Conservation (phyloP, 2,888 invertebrate genomes). For the Coleophora deauratella region DNA sequence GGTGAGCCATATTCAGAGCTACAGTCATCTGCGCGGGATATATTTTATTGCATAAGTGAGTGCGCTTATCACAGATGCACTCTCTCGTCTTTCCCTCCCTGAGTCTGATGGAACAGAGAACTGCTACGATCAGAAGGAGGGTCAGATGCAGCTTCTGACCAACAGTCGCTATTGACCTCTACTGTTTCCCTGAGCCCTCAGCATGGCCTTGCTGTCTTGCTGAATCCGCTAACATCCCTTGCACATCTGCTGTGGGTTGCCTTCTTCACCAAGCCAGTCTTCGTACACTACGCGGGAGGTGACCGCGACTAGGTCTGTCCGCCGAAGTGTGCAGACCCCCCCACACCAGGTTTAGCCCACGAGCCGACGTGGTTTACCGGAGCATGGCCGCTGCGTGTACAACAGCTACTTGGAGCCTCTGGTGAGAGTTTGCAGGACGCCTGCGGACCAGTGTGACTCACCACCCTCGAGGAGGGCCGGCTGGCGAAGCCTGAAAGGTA, state of each 20-base stretch:
- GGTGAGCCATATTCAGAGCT: too few relatives aligned
- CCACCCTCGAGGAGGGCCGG: too few relatives aligned
- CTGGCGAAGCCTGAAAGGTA: too few relatives aligned
- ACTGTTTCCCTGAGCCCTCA: background rate
- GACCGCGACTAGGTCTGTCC: background rate
- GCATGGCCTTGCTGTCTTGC: background rate
- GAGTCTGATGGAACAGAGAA: too few relatives aligned
- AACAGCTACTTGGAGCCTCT: conserved; percentile 11
- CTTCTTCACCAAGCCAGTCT: background rate
- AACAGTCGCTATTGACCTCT: background rate
- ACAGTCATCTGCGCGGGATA: too few relatives aligned
- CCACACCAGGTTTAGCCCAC: conserved; percentile 6
- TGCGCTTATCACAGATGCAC: too few relatives aligned
- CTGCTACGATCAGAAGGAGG: background rate
- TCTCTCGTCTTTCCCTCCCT: too few relatives aligned
- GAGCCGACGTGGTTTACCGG: conserved; percentile 9
- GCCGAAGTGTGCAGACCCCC: background rate
- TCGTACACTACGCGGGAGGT: background rate
- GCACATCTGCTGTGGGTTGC: background rate
- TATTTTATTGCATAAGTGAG: too few relatives aligned
- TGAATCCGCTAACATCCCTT: background rate
- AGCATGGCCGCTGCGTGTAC: conserved; percentile 10
- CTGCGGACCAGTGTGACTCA: too few relatives aligned
- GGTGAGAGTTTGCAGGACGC: conserved; percentile 1
- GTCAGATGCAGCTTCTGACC: background rate